Conservation (phyloP, 2,113 vertebrate genomes). For the Pholis gunnellus region DNA sequence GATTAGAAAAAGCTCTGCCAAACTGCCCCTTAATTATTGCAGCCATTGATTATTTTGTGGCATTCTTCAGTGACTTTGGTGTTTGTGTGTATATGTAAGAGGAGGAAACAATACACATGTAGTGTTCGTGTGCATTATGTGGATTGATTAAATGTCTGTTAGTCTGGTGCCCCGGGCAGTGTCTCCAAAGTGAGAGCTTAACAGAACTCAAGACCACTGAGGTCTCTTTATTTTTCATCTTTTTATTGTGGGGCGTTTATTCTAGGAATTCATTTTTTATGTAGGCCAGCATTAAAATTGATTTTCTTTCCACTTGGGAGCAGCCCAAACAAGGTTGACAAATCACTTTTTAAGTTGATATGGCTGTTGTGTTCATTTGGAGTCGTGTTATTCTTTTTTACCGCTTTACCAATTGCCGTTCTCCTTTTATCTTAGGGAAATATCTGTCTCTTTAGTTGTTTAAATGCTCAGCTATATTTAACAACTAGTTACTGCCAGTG, state of each 20-base stretch:
- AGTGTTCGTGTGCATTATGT: not conserved
- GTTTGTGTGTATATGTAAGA: constrained; percentile 4
- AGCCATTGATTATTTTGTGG: constrained; percentile 60
- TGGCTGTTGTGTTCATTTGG: not conserved
- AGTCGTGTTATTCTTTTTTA: not conserved
- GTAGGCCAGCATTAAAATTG: not conserved
- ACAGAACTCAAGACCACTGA: not conserved
- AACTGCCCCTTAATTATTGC: constrained; percentile 57
- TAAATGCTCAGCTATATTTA: not conserved
- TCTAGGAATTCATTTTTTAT: not conserved
- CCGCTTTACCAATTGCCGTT: not conserved
- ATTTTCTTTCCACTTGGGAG: no score
- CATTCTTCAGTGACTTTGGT: constrained; percentile 29
- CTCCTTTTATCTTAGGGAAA: not conserved
- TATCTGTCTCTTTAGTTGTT: not conserved
- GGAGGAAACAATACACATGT: not conserved
- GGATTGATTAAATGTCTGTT: constrained; percentile 1
- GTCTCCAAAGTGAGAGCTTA: not conserved
- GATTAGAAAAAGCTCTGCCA: constrained; percentile 53
- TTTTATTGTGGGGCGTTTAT: not conserved
- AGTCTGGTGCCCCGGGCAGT: not conserved
- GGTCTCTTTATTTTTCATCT: not conserved
- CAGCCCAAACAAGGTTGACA: not conserved
- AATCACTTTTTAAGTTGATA: not conserved
- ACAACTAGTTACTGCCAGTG: not conserved